A percentile compares a stretch with the other conserved stretches of the same genome.
These are phyloP conservation scores for Euzetes globulus DNA, from an alignment of 2,888 invertebrate genomes.

Conservation along the genomic window DNA sequence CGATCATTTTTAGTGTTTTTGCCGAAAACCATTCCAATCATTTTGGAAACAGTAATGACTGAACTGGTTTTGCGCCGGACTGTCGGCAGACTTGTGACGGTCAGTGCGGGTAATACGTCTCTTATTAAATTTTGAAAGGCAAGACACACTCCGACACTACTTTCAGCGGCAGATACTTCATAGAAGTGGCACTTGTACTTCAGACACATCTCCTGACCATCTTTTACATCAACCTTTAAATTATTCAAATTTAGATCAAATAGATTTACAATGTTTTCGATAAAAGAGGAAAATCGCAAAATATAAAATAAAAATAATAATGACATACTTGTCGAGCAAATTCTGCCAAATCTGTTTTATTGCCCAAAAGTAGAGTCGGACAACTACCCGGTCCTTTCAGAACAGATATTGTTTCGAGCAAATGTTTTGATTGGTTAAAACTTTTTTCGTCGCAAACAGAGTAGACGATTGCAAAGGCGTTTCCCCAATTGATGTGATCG, in stretches of 20 bases:
- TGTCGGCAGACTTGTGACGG: constrained; percentile 60
- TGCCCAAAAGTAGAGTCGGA: constrained; percentile 67
- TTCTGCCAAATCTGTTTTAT: constrained; percentile 62
- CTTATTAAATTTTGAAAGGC: constrained; percentile 63
- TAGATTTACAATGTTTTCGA: neutral
- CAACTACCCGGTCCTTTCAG: constrained; percentile 54
- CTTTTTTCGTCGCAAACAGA: constrained; percentile 65
- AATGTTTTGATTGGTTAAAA: constrained; percentile 61
- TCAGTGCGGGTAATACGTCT: constrained; percentile 54
- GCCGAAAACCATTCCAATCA: constrained; percentile 67
- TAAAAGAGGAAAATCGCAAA: neutral
- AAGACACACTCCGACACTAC: constrained; percentile 63
- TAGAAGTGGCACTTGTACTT: constrained; percentile 61
- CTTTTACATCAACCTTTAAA: constrained; percentile 58
- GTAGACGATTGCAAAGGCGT: constrained; percentile 68
- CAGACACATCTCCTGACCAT: constrained; percentile 62
- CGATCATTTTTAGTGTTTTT: constrained; percentile 42
- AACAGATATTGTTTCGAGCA: constrained; percentile 61
- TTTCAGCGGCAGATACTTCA: constrained; percentile 74
- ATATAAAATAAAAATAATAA: neutral
- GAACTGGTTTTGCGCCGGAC: constrained; percentile 49
- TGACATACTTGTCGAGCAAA: constrained; percentile 43
- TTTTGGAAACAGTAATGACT: constrained; percentile 59
- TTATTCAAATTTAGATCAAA: neutral
- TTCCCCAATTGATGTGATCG: constrained; percentile 65